phyloP scores from a whole-genome alignment of 1,140 invertebrate genomes.

The Cherax quadricarinatus region DNA sequence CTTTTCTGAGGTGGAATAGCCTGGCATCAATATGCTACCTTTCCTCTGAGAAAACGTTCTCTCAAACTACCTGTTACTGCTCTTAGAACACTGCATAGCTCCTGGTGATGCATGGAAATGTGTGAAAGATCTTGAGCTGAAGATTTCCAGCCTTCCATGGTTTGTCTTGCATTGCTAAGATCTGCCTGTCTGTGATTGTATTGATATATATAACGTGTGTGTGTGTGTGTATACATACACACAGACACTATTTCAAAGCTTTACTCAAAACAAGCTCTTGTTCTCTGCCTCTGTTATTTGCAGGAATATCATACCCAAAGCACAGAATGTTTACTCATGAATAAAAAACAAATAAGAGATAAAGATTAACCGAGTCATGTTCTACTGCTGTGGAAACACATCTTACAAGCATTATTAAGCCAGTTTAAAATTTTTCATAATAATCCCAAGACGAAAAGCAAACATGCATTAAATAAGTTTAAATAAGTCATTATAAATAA shows the following conservation, averaged over 20 bases:
- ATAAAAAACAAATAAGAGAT: not conserved
- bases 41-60: too few species aligned
- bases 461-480: slow-evolving; percentile 66
- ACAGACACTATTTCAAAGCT: not conserved
- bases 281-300: not conserved
- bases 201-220: too few species aligned
- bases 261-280: not conserved
- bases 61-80: too few species aligned
- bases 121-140: too few species aligned
- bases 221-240: too few species aligned
- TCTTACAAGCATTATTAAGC: slow-evolving; percentile 30
- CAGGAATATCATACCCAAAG: not conserved
- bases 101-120: too few species aligned
- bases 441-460: slow-evolving; percentile 42
- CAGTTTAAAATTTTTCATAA: slow-evolving; percentile 23
- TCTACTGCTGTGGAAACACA: slow-evolving; percentile 30
- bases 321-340: not conserved
- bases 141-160: too few species aligned
- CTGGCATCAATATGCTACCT: too few species aligned
- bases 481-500: slow-evolving; percentile 52
- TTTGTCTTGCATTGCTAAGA: too few species aligned
- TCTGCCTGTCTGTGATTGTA: too few species aligned
- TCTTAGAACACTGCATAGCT: too few species aligned
- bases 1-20: too few species aligned
- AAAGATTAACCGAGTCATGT: not conserved